Evolutionary conservation across 2,888 invertebrate species (phyloP), one percentile per base, ranked within the genome.

Genomic region (Spodoptera exigua): DNA sequence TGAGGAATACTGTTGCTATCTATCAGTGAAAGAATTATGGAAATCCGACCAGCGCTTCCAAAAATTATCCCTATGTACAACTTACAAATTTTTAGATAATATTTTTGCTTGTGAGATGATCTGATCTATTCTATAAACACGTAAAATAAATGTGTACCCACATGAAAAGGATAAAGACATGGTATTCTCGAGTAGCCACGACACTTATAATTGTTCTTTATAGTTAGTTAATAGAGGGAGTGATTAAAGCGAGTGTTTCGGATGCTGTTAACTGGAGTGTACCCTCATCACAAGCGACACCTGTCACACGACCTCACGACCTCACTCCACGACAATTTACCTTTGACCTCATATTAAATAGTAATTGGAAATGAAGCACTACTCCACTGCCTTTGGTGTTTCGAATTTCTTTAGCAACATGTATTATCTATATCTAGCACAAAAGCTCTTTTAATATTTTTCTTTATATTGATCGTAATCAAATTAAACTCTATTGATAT

Each of bases 201-300:
- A 27, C 1, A 5, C 27, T 9, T 14, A 43, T 10, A 16, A 21
- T 52, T 32, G 16, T 39, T 35, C 5, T 35, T 49, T n/a, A 18
- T 46, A 57, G 60, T 12, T 45, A 45, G 61, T 70, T 69, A 72
- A 62, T 58, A 76, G 62, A 57, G 37, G 45, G 16, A 71, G 70
- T 76, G 73, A 75, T 78, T 70, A 76, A 61, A 46, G 56, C 43
- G 57, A 62, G 66, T 76, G 60, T 67, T 62, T 64, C 49, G 44
- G 44, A 70, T 41, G 54, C 56, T 70, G 65, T 67, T 70, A 71
- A 67, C 70, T 61, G 58, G 60, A 58, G 68, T 45, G 61, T 12
- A 82, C 84, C 84, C 83, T 84, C 59, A 76, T 84, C 84, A 83
- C 52, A 10, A 11, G 16, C 69, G 82, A 74, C 83, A 82, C 74